These are phyloP conservation scores for Pycnomerus fuliginosus DNA, from an alignment of 2,888 invertebrate genomes.

Conservation along the genomic window DNA sequence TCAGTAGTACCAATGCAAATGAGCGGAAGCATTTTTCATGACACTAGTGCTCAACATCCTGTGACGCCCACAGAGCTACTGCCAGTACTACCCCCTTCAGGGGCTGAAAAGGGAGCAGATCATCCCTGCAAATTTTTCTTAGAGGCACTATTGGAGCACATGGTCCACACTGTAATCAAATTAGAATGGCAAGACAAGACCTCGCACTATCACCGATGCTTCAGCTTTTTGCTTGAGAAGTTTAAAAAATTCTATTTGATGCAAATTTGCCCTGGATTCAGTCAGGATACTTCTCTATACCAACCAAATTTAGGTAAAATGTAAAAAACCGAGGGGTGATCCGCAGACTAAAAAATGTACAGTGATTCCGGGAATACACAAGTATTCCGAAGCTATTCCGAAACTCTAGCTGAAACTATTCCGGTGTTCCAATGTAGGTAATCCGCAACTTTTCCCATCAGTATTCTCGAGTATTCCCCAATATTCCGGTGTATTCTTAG, in stretches of 20 bases:
- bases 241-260: constrained; percentile 90
- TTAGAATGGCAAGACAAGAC: constrained; percentile 88
- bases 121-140: constrained; percentile 69
- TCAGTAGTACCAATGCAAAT: constrained; percentile 52
- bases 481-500: no score
- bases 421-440: no score
- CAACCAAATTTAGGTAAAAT: constrained; percentile 73
- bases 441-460: no score
- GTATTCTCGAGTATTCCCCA: no score
- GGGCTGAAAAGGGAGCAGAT: constrained; percentile 82
- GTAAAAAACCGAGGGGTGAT: no score
- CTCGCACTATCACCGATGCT: constrained; percentile 78
- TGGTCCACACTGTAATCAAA: constrained; percentile 88
- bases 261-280: constrained; percentile 86
- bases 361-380: no score
- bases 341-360: no score
- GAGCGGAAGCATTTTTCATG: constrained; percentile 64
- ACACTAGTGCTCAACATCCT: constrained; percentile 69
- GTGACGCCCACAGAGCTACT: constrained; percentile 75
- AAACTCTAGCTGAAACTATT: no score
- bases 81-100: constrained; percentile 76
- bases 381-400: no score
- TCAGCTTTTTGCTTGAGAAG: constrained; percentile 87
- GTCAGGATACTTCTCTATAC: constrained; percentile 75
- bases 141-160: constrained; percentile 83